phyloP scores from a whole-genome alignment of 1,140 invertebrate genomes.

The Melanaphis sacchari region DNA sequence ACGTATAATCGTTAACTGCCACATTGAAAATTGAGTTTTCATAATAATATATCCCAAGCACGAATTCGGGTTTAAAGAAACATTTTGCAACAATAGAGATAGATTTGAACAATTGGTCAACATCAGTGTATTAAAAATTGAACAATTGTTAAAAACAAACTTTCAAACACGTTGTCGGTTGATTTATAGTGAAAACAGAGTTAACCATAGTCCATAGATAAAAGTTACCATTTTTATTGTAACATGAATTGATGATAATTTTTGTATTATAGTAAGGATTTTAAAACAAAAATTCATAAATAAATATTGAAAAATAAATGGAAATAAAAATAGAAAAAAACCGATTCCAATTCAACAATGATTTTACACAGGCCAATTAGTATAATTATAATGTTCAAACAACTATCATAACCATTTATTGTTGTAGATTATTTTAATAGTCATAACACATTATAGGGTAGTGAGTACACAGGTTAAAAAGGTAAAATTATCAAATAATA shows the following conservation, averaged over 20 bases:
- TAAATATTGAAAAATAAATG: too few species aligned
- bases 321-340: too few species aligned
- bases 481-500: too few species aligned
- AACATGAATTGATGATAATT: neutral
- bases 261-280: too few species aligned
- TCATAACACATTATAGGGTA: too few species aligned
- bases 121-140: neutral
- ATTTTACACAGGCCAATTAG: too few species aligned
- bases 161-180: neutral
- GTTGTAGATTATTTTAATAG: too few species aligned
- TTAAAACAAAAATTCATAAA: too few species aligned
- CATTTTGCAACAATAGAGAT: neutral
- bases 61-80: neutral
- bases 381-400: too few species aligned
- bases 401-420: too few species aligned
- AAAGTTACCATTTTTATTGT: neutral
- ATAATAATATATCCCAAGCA: neutral
- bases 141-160: neutral
- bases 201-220: neutral
- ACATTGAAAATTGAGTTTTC: neutral
- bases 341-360: too few species aligned
- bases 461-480: too few species aligned
- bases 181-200: neutral
- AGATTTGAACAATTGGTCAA: neutral
- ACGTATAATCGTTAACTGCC: neutral